phyloP scores from a whole-genome alignment of 2,888 invertebrate species.

The Drosophila neotestacea region DNA sequence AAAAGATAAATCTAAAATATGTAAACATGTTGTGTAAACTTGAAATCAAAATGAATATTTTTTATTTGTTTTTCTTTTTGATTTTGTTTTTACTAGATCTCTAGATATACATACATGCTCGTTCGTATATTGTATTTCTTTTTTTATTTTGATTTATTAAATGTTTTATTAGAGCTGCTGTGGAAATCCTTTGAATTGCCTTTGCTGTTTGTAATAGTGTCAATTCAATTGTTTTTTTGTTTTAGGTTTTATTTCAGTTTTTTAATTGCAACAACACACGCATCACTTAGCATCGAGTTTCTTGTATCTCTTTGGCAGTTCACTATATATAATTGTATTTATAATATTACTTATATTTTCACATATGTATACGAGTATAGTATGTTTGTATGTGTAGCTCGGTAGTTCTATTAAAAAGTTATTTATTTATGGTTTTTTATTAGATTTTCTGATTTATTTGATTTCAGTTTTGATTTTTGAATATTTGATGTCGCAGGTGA shows the following conservation, averaged over 20 bases:
- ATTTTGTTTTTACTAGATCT: slow-evolving; percentile 1
- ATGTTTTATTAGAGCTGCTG: slow-evolving; percentile 23
- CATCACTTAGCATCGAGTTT: slow-evolving; percentile 1
- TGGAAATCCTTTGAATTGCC: slow-evolving; percentile 19
- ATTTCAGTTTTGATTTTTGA: slow-evolving; percentile 64
- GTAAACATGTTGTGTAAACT: slow-evolving; percentile 31
- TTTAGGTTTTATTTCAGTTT: slow-evolving; percentile 17
- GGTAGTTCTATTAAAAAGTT: slow-evolving; percentile 32
- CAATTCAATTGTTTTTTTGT: slow-evolving; percentile 23
- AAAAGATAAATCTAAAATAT: slow-evolving; percentile 19
- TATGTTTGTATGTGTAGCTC: slow-evolving; percentile 24
- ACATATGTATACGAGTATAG: slow-evolving; percentile 25
- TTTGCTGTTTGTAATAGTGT: slow-evolving; percentile 22
- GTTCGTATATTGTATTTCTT: slow-evolving; percentile 2
- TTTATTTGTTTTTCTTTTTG: slow-evolving; percentile 17
- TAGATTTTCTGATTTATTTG: slow-evolving; percentile 57
- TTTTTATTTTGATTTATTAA: slow-evolving; percentile 28
- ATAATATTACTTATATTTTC: slow-evolving; percentile 47
- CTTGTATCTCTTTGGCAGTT: slow-evolving; percentile 22
- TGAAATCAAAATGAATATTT: slow-evolving; percentile 24
- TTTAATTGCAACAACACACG: slow-evolving; percentile 12
- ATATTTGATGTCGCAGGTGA: slow-evolving; percentile 31
- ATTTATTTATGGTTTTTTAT: slow-evolving; percentile 47
- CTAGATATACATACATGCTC: slow-evolving; percentile 18
- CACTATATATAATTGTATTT: slow-evolving; percentile 15